A percentile compares a stretch with the other conserved stretches of the same genome.
Conservation (phyloP, 2,113 vertebrate species). For the Saccopteryx leptura region DNA sequence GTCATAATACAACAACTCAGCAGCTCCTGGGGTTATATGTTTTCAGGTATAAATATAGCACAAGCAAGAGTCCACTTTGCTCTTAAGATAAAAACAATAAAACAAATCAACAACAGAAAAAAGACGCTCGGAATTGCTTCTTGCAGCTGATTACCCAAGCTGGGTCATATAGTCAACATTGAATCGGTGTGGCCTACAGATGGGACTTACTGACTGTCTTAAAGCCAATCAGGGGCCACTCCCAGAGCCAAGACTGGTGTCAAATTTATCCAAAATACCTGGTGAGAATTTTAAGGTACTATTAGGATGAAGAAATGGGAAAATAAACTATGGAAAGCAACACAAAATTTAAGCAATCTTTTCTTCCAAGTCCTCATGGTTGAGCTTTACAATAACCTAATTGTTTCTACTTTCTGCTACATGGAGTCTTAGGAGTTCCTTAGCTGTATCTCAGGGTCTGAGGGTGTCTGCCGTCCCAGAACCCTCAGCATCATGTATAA, state of each 20-base stretch:
- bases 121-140: not conserved
- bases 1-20: not conserved
- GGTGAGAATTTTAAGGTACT: not conserved
- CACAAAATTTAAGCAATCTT: not conserved
- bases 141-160: not conserved
- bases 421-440: not conserved
- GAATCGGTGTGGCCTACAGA: not conserved
- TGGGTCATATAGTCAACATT: not conserved
- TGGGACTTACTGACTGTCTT: not conserved
- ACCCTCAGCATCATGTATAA: no score
- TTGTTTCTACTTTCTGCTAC: not conserved
- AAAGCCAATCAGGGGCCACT: not conserved
- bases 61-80: not conserved
- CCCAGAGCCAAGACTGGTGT: not conserved
- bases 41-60: conserved; percentile 30
- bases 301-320: not conserved
- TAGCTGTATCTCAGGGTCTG: not conserved
- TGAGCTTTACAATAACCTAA: not conserved
- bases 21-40: not conserved
- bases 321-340: not conserved
- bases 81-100: not conserved
- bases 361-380: not conserved
- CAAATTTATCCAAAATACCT: not conserved
- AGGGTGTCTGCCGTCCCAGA: not conserved
- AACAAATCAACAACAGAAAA: not conserved